Evolutionary conservation across 2,797 vertebrate genomes (phyloP), one percentile per base, ranked within the genome.

Genomic region (Centroberyx gerrardi): DNA sequence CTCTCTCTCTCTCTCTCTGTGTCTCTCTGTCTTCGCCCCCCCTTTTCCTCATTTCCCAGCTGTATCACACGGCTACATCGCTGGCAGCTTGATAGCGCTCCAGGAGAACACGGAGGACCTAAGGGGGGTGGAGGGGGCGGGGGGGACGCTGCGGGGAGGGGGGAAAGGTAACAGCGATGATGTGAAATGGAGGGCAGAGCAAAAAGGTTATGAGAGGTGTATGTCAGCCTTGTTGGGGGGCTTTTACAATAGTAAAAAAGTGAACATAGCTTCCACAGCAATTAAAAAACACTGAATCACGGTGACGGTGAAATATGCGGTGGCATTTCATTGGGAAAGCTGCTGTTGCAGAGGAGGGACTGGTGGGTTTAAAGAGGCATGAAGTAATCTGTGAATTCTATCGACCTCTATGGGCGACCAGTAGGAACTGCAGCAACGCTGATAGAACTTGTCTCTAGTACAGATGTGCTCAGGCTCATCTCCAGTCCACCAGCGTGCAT

Each of bases 41-140:
- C 3, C 40, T 2, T 13, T 42, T 13, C 10, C 40, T 42, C 40
- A 33, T 42, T 42, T 13, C 10, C 40, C 68, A 27, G 22, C 72
- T 71, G 46, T 36, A 49, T 70, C 60, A 17, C 17, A 46, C 82
- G 44, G 80, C 58, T 63, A 36, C 73, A 78, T 81, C 76, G 67
- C 71, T 2, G 10, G 38, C 67, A 48, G 66, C 18, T 76, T 1
- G 1, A 52, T 9, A 18, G 54, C 8, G 62, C 51, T 81, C 10
- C 33, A 51, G 70, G 78, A 82, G 38, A 22, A 64, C 66, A 69
- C 58, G 22, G 17, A 40, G 46, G 66, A 68, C 51, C 65, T 60
- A 38, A 65, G 48, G 44, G 42, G 60, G 27, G 68, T 15, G 22
- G 46, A 28, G 53, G 10, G 13, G n/a, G n/a, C n/a, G n/a, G 58